Evolutionary conservation across 2,797 vertebrate species (phyloP).

Genomic region (Pelobates cultripes): DNA sequence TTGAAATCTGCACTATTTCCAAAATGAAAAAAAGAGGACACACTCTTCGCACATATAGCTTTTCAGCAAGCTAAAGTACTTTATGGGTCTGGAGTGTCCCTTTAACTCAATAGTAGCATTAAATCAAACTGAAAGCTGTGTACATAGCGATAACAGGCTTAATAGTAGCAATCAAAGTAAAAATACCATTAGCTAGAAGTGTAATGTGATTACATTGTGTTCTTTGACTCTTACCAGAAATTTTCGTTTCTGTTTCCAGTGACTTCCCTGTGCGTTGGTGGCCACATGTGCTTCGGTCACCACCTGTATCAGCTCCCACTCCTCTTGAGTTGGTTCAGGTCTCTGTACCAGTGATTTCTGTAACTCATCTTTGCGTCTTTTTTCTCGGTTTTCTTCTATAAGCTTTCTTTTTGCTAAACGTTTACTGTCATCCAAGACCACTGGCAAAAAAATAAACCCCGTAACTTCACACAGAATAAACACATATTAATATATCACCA

Average conservation of each 20-base stretch:
- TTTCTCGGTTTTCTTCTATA: conserved; percentile 95
- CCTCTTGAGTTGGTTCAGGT: conserved; percentile 89
- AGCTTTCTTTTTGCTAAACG: conserved; percentile 93
- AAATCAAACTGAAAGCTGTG: too few relatives aligned
- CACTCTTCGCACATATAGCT: too few relatives aligned
- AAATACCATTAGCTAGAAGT: too few relatives aligned
- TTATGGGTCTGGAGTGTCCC: too few relatives aligned
- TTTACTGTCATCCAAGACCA: conserved; percentile 97
- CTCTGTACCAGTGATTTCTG: conserved; percentile 90
- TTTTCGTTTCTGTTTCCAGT: conserved; percentile 98
- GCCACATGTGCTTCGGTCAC: conserved; percentile 95
- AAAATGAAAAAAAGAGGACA: too few relatives aligned
- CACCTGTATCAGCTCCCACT: conserved; percentile 95
- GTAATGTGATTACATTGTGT: not conserved
- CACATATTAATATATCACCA: too few relatives aligned
- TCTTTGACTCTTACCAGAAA: conserved; percentile 86
- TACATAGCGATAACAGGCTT: too few relatives aligned
- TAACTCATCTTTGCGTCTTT: conserved; percentile 86
- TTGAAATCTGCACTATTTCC: too few relatives aligned
- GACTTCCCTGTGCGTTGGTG: conserved; percentile 96
- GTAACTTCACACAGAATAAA: too few relatives aligned
- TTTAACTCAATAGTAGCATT: too few relatives aligned
- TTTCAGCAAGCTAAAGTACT: too few relatives aligned
- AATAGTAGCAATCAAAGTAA: too few relatives aligned
- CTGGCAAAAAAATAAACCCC: conserved; percentile 64